Evolutionary conservation across 2,113 vertebrate species (phyloP).

Genomic region (Toxostoma redivivum): DNA sequence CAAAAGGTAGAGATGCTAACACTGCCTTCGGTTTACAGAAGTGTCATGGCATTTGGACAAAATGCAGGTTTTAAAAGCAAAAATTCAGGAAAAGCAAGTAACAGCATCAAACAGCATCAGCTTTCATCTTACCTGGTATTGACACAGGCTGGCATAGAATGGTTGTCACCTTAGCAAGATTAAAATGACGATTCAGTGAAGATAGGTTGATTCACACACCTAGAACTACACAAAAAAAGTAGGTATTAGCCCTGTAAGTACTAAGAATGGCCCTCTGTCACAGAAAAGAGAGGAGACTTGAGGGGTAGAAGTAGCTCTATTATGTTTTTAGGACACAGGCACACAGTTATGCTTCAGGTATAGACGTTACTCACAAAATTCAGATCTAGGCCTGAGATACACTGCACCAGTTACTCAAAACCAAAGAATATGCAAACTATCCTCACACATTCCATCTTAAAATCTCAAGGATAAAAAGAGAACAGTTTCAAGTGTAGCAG

Average conservation of each 20-base stretch:
- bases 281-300: background rate
- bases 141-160: background rate
- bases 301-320: background rate
- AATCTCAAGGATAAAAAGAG: background rate
- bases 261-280: background rate
- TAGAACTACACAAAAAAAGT: background rate
- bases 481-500: background rate
- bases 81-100: background rate
- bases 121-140: slow-evolving; percentile 19
- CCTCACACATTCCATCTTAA: background rate
- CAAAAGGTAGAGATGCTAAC: background rate
- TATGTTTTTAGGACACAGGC: background rate
- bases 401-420: background rate
- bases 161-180: background rate
- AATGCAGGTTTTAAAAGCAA: background rate
- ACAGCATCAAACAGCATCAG: background rate
- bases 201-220: background rate
- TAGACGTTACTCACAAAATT: background rate
- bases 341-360: background rate
- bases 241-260: background rate
- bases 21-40: background rate
- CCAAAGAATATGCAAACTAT: background rate
- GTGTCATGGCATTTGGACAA: background rate
- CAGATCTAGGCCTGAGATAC: background rate
- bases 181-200: background rate